Conservation (phyloP, 2,113 vertebrate genomes). For the Psilopogon haemacephalus region DNA sequence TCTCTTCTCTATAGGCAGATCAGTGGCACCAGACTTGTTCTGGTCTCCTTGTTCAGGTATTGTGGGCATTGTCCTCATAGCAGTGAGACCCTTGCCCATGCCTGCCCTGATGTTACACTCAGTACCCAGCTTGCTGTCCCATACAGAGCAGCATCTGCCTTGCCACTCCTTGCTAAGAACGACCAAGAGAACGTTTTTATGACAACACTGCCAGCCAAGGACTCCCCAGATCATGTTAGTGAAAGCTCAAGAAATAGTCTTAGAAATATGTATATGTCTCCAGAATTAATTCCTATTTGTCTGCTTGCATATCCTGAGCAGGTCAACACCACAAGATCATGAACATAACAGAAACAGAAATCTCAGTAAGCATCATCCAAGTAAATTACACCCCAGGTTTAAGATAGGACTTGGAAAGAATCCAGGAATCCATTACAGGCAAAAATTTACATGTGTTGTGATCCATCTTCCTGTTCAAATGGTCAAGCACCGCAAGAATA, state of each 20-base stretch:
- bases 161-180: rapidly evolving
- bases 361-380: background rate
- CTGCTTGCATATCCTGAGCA: background rate
- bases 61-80: background rate
- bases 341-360: background rate
- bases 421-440: background rate
- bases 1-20: background rate
- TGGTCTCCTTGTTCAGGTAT: background rate
- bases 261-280: background rate
- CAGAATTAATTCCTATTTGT: background rate
- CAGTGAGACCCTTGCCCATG: background rate
- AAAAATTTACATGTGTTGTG: constrained; percentile 13
- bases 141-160: background rate
- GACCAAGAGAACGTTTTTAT: background rate
- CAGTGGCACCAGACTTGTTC: background rate
- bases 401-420: background rate
- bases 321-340: background rate
- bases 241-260: background rate
- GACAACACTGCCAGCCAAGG: background rate
- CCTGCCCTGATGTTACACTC: background rate
- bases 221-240: background rate
- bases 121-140: background rate
- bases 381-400: background rate
- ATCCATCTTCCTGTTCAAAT: background rate
- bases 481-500: background rate